phyloP scores from a whole-genome alignment of 2,113 vertebrate species.

The Hydropotes inermis region DNA sequence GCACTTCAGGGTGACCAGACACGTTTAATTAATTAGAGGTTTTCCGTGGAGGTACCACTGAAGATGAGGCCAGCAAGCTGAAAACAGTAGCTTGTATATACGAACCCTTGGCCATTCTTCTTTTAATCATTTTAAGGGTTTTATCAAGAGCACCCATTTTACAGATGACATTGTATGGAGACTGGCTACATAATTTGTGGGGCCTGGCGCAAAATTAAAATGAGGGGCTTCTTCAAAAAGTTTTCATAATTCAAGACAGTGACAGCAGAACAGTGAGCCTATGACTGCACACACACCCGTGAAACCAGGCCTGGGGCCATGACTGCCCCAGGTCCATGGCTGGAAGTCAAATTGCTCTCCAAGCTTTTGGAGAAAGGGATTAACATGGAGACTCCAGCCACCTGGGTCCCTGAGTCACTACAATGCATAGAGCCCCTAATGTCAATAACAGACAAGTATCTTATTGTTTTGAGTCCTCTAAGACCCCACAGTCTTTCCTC shows the following conservation, averaged over 20 bases:
- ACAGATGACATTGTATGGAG: background rate
- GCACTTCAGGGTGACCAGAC: background rate
- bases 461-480: background rate
- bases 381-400: background rate
- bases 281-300: background rate
- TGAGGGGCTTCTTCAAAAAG: background rate
- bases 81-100: background rate
- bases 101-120: background rate
- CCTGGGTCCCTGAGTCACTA: background rate
- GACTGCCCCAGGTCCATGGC: too few relatives aligned
- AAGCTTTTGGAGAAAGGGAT: rapidly evolving
- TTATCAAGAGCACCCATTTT: background rate
- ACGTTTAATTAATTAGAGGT: background rate
- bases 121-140: background rate
- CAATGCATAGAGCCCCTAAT: background rate
- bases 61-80: background rate
- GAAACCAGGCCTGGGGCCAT: background rate
- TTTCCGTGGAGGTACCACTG: background rate
- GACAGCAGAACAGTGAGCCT: background rate
- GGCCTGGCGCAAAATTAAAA: background rate
- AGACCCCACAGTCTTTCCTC: background rate
- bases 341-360: background rate
- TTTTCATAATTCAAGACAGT: background rate
- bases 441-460: background rate
- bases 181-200: background rate